A percentile compares a stretch with the other conserved stretches of the same genome.
Evolutionary conservation across 1,140 invertebrate genomes (phyloP).

Genomic region (Drosophila mayri): DNA sequence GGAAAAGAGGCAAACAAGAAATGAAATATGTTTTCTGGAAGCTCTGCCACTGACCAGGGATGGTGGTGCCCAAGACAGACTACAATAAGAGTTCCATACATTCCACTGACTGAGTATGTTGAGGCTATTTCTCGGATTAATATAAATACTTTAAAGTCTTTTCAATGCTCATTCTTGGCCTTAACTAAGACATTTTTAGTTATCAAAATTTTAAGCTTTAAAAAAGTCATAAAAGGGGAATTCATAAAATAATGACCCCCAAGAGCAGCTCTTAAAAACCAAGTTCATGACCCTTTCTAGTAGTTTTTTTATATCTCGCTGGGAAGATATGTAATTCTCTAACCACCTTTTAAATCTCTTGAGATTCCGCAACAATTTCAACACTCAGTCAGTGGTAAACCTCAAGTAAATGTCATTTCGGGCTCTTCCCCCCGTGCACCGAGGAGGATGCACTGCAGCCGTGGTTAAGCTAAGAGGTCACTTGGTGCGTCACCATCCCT

Average conservation of each 20-base stretch:
- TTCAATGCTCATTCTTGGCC: background rate
- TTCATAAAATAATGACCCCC: background rate
- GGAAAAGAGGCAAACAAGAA: conserved; percentile 53
- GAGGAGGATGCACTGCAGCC: background rate
- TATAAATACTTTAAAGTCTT: no score
- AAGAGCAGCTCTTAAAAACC: background rate
- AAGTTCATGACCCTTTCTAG: conserved; percentile 2
- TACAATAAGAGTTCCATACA: background rate
- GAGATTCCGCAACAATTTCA: conserved; percentile 5
- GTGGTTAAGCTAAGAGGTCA: conserved; percentile 19
- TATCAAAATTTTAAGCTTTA: no score
- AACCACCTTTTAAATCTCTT: background rate
- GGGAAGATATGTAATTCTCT: background rate
- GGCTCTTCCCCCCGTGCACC: no score
- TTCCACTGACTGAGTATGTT: conserved; percentile 5
- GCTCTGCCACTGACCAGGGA: conserved; percentile 4
- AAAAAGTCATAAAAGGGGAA: background rate
- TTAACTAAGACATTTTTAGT: background rate
- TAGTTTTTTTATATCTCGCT: no score
- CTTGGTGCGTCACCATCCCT: conserved; percentile 40
- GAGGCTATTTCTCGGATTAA: background rate
- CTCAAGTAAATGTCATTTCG: conserved; percentile 11
- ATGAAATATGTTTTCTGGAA: conserved; percentile 63
- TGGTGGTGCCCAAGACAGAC: conserved; percentile 9
- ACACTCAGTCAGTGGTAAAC: conserved; percentile 5